Percentiles rank a stretch among this genome's conserved stretches.
phyloP scores from a whole-genome alignment of 2,113 vertebrate species.

The Arothron firmamentum region DNA sequence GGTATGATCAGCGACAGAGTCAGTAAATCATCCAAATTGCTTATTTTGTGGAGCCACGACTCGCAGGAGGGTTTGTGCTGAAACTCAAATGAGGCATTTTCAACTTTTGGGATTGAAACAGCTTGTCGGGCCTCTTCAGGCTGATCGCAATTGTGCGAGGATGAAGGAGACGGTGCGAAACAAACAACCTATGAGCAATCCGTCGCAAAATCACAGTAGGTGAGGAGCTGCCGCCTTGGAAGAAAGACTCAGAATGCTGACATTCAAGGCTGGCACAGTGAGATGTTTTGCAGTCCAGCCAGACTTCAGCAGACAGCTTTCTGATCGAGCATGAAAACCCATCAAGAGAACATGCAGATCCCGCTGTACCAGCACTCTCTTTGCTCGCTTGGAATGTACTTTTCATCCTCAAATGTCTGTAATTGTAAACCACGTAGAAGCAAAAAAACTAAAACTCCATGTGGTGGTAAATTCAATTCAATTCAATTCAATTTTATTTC shows the following conservation, averaged over 20 bases:
- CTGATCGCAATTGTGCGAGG: constrained; percentile 11
- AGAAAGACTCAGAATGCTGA: constrained; percentile 22
- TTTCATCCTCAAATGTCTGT: constrained; percentile 1
- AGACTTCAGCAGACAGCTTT: constrained; percentile 27
- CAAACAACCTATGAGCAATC: constrained; percentile 13
- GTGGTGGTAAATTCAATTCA: too few relatives aligned
- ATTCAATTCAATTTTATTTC: too few relatives aligned
- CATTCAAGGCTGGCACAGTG: constrained; percentile 32
- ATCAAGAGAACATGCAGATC: constrained; percentile 32
- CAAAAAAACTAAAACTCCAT: not conserved
- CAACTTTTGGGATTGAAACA: constrained; percentile 18
- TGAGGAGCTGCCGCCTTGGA: constrained; percentile 15
- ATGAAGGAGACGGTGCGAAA: constrained; percentile 15
- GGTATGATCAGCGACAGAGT: not conserved
- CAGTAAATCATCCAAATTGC: not conserved
- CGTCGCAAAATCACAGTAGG: constrained; percentile 2
- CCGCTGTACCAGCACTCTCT: constrained; percentile 7
- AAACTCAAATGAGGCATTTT: constrained; percentile 16
- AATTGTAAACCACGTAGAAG: not conserved
- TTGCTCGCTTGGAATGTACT: not conserved
- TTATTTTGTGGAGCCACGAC: not conserved
- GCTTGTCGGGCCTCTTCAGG: constrained; percentile 20
- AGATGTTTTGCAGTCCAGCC: constrained; percentile 19
- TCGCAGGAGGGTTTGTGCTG: not conserved
- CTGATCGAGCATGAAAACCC: constrained; percentile 42